Percentiles rank a stretch among this genome's conserved stretches.
These are phyloP conservation scores for Rhaphigaster nebulosa DNA, from an alignment of 2,888 invertebrate genomes.

Conservation along the genomic window DNA sequence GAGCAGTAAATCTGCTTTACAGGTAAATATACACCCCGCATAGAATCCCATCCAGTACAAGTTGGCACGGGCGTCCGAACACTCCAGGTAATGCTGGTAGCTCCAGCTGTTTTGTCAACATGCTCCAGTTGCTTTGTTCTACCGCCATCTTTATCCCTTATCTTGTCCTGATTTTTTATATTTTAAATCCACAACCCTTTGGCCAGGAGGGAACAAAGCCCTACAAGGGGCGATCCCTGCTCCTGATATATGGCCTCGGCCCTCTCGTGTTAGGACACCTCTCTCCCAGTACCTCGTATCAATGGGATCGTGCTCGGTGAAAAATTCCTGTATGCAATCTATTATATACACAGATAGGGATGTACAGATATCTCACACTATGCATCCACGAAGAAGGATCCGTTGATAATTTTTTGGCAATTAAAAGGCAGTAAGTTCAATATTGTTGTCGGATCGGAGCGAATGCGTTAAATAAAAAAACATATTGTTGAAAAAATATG, in stretches of 20 bases:
- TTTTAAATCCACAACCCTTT: slow-evolving; percentile 15
- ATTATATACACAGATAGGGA: not conserved
- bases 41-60: not conserved
- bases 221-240: slow-evolving; percentile 4
- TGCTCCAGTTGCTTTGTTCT: not conserved
- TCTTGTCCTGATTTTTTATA: slow-evolving; percentile 26
- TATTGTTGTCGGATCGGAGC: too few species aligned
- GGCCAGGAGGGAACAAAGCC: not conserved
- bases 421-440: too few species aligned
- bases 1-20: not conserved
- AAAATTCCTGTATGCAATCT: not conserved
- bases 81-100: slow-evolving; percentile 11
- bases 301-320: not conserved
- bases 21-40: not conserved
- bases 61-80: not conserved
- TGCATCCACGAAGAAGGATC: too few species aligned
- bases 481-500: too few species aligned
- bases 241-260: not conserved
- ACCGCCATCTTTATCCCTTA: slow-evolving; percentile 45
- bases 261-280: not conserved
- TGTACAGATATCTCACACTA: not conserved
- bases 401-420: too few species aligned
- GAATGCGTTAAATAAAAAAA: too few species aligned
- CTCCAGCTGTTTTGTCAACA: not conserved
- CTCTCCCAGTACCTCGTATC: not conserved